A percentile compares a stretch with the other conserved stretches of the same genome.
These are phyloP conservation scores for Mechanitis messenoides DNA, from an alignment of 2,888 invertebrate species.

Conservation along the genomic window DNA sequence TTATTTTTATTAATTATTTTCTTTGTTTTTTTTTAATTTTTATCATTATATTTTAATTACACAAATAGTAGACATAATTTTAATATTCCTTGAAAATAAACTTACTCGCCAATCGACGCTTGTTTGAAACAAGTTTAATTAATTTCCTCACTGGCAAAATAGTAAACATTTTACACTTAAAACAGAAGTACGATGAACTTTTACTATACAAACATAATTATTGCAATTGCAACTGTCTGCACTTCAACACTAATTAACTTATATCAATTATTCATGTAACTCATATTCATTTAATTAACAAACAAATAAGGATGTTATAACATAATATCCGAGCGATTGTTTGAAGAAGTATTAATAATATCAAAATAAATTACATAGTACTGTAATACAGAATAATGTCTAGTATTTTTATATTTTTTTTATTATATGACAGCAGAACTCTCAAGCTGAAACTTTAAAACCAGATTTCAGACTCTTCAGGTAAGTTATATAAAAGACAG, in stretches of 20 bases:
- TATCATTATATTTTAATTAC: too few species aligned
- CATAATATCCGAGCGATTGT: background rate
- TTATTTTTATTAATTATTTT: too few species aligned
- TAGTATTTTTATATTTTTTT: too few species aligned
- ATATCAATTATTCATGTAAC: background rate
- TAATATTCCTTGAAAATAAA: constrained; percentile 1
- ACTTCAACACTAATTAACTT: too few species aligned
- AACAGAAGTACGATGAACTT: background rate
- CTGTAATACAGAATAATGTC: too few species aligned
- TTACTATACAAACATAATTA: background rate
- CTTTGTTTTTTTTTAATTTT: too few species aligned
- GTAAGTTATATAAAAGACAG: too few species aligned
- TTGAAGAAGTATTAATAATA: background rate
- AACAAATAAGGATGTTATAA: background rate
- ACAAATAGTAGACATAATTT: background rate
- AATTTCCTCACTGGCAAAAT: constrained; percentile 10
- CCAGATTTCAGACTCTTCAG: too few species aligned
- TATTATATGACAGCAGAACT: too few species aligned
- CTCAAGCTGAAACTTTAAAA: too few species aligned
- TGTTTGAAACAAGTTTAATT: background rate
- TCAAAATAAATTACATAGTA: too few species aligned
- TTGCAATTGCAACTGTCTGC: background rate
- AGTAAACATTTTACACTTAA: constrained; percentile 8
- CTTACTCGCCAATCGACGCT: constrained; percentile 7
- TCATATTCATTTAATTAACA: background rate